A percentile compares a stretch with the other conserved stretches of the same genome.
Evolutionary conservation across 1,140 invertebrate species (phyloP).

Genomic region (Drosophila pandora): DNA sequence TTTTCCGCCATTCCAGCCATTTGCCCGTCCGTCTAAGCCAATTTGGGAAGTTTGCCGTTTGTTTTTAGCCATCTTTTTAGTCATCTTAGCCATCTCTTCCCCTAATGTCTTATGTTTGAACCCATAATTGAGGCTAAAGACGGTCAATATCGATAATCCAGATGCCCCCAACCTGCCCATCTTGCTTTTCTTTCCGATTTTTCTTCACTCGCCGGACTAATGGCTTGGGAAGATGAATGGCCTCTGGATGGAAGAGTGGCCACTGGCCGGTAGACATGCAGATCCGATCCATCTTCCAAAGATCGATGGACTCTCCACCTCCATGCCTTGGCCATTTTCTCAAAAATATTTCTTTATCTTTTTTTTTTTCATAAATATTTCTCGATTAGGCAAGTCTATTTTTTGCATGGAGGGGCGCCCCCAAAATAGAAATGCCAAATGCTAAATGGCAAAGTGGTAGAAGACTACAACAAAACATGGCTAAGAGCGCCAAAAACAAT

Average conservation of each 20-base stretch:
- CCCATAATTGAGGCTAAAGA: conserved; percentile 50
- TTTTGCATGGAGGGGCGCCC: conserved; percentile 29
- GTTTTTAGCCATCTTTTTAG: not conserved
- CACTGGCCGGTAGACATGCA: not conserved
- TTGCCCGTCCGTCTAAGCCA: conserved; percentile 28
- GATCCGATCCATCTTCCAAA: not conserved
- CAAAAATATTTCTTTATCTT: not conserved
- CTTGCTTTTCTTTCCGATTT: too few relatives aligned
- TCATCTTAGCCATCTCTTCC: conserved; percentile 1
- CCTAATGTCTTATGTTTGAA: not conserved
- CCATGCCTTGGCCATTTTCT: not conserved
- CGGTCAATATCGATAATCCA: conserved; percentile 32
- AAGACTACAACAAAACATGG: conserved; percentile 21
- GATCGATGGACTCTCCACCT: conserved; percentile 8
- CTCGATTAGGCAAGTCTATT: not conserved
- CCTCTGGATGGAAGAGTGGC: not conserved
- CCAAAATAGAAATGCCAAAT: conserved; percentile 53
- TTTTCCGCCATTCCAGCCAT: not conserved
- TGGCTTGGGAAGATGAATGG: conserved; percentile 4
- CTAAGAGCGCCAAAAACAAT: conserved; percentile 35
- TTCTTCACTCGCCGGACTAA: not conserved
- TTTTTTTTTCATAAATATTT: not conserved
- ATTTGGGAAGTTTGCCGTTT: conserved; percentile 27
- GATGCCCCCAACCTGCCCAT: conserved; percentile 7
- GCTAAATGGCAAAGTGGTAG: conserved; percentile 41